Conservation (phyloP, 1,140 invertebrate genomes). For the Prorops nasuta region DNA sequence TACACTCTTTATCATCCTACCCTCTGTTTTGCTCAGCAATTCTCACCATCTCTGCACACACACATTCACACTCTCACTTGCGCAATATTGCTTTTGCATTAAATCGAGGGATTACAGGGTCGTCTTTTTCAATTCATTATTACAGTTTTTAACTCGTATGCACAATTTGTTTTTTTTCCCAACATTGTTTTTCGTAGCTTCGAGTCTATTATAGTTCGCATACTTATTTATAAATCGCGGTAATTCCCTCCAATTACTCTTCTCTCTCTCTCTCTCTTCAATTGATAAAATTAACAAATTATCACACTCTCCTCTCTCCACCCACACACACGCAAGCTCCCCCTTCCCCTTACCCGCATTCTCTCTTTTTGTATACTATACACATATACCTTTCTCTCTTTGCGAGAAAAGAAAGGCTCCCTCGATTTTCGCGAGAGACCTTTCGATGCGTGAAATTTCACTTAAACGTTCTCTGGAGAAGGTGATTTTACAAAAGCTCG, state of each 20-base stretch:
- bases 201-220: too few species aligned
- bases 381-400: too few species aligned
- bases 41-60: slow-evolving; percentile 14
- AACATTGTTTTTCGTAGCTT: slow-evolving; percentile 5
- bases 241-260: slow-evolving; percentile 8
- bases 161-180: too few species aligned
- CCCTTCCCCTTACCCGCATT: too few species aligned
- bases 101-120: slow-evolving; percentile 37
- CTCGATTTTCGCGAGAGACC: neutral
- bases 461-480: neutral
- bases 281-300: too few species aligned
- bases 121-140: slow-evolving; percentile 8
- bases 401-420: too few species aligned
- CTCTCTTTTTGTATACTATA: too few species aligned
- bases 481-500: neutral
- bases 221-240: too few species aligned
- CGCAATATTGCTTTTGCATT: slow-evolving; percentile 40
- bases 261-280: slow-evolving; percentile 19
- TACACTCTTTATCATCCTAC: slow-evolving; percentile 29
- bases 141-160: too few species aligned
- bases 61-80: slow-evolving; percentile 20
- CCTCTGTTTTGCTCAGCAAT: slow-evolving; percentile 6
- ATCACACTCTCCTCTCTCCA: too few species aligned
- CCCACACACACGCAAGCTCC: too few species aligned
- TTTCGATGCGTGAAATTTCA: neutral